Conservation (phyloP, 2,888 invertebrate species). For the Drosophila emarginata region DNA sequence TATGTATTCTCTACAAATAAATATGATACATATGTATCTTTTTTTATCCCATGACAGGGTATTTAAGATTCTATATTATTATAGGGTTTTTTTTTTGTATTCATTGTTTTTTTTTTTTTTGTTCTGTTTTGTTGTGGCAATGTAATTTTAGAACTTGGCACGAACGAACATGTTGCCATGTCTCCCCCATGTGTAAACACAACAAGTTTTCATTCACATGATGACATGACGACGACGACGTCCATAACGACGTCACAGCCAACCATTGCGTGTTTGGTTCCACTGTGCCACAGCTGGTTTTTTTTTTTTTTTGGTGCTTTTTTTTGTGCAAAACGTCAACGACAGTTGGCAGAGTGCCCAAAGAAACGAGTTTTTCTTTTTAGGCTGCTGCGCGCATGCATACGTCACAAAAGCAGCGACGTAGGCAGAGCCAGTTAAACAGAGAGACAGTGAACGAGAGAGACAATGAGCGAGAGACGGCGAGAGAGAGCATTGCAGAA, state of each 20-base stretch:
- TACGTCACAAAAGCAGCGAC: conserved; percentile 67
- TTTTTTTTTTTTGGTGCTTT: conserved; percentile 2
- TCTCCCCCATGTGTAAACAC: conserved; percentile 5
- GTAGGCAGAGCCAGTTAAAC: conserved; percentile 39
- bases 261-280: conserved; percentile 59
- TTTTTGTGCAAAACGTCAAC: conserved; percentile 57
- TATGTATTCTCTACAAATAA: too few relatives aligned
- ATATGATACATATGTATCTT: background rate
- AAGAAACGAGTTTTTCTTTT: conserved; percentile 62
- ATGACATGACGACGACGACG: conserved; percentile 36
- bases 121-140: conserved; percentile 44
- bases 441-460: conserved; percentile 19
- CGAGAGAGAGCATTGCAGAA: conserved; percentile 47
- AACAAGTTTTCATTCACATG: conserved; percentile 11
- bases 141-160: conserved; percentile 76
- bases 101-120: conserved; percentile 22
- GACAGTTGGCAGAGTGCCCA: conserved; percentile 68
- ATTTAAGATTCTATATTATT: background rate
- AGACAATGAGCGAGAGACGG: conserved; percentile 18
- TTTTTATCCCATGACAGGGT: background rate
- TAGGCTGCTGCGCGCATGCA: conserved; percentile 53
- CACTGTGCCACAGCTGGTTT: conserved; percentile 54
- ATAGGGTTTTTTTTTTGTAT: conserved; percentile 14
- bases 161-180: conserved; percentile 39
- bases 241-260: conserved; percentile 50